phyloP scores from a whole-genome alignment of 2,797 vertebrate species.

The Lithobates sylvaticus region DNA sequence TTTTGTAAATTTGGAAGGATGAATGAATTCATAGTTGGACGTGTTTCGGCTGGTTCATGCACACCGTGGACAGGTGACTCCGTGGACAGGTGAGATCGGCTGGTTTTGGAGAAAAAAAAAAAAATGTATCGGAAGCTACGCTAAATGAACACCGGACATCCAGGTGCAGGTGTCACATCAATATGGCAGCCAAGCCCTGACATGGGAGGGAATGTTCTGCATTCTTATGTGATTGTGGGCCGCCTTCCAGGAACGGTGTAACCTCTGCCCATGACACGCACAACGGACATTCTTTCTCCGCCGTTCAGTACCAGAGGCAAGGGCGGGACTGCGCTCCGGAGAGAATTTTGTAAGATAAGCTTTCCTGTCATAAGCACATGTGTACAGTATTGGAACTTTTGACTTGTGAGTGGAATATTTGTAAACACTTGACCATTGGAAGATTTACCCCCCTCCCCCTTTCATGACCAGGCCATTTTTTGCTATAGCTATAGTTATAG shows the following conservation, averaged over 20 bases:
- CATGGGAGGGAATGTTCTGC: slow-evolving; percentile 34
- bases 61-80: neutral
- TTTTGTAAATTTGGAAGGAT: too few species aligned
- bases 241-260: slow-evolving; percentile 23
- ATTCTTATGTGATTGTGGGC: neutral
- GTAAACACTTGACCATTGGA: too few species aligned
- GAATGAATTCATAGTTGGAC: too few species aligned
- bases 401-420: neutral
- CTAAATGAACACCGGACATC: neutral
- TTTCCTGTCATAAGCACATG: neutral
- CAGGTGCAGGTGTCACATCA: slow-evolving; percentile 59
- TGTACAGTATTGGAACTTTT: neutral
- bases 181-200: slow-evolving; percentile 54
- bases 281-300: slow-evolving; percentile 1
- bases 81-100: slow-evolving; percentile 42
- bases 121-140: neutral
- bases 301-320: slow-evolving; percentile 8
- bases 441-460: too few species aligned
- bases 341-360: neutral
- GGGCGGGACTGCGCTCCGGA: neutral
- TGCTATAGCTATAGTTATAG: too few species aligned
- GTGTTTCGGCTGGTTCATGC: neutral
- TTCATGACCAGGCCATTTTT: too few species aligned
- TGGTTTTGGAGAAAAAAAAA: slow-evolving; percentile 23
- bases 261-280: slow-evolving; percentile 12